phyloP scores from a whole-genome alignment of 2,113 vertebrate genomes.

The Pseudorasbora parva region DNA sequence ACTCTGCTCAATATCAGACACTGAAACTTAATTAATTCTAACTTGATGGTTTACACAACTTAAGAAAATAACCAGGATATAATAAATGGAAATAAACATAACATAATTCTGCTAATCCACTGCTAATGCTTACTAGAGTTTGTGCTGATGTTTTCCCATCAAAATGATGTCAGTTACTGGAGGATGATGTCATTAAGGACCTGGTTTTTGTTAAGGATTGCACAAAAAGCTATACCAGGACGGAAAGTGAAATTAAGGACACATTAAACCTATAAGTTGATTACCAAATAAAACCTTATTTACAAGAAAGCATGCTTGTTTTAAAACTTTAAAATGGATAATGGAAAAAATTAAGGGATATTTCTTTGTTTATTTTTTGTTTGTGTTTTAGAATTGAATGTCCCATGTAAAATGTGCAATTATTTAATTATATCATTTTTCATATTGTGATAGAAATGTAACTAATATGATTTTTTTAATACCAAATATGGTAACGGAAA shows the following conservation, averaged over 20 bases:
- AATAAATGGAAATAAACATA: conserved; percentile 13
- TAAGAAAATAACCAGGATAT: background rate
- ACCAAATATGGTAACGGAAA: too few species aligned
- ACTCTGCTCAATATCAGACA: conserved; percentile 3
- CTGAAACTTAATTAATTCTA: background rate
- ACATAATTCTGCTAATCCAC: background rate
- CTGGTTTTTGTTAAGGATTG: conserved; percentile 5
- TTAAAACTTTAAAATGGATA: background rate
- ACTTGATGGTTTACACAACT: conserved; percentile 8
- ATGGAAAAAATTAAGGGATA: background rate
- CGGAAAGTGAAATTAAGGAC: background rate
- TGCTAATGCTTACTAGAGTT: background rate
- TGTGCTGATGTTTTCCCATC: conserved; percentile 3
- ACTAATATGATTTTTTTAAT: too few species aligned
- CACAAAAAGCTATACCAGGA: background rate
- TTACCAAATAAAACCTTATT: background rate
- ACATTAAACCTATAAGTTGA: background rate
- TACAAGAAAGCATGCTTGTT: background rate
- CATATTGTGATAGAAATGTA: too few species aligned
- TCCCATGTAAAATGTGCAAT: too few species aligned
- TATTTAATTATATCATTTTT: too few species aligned
- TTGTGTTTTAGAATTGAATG: conserved; percentile 61
- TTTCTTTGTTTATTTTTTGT: background rate
- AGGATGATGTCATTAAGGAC: conserved; percentile 13
- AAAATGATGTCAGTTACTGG: conserved; percentile 3